A percentile compares a stretch with the other conserved stretches of the same genome.
phyloP scores from a whole-genome alignment of 1,140 invertebrate genomes.

The Vanessa atalanta region DNA sequence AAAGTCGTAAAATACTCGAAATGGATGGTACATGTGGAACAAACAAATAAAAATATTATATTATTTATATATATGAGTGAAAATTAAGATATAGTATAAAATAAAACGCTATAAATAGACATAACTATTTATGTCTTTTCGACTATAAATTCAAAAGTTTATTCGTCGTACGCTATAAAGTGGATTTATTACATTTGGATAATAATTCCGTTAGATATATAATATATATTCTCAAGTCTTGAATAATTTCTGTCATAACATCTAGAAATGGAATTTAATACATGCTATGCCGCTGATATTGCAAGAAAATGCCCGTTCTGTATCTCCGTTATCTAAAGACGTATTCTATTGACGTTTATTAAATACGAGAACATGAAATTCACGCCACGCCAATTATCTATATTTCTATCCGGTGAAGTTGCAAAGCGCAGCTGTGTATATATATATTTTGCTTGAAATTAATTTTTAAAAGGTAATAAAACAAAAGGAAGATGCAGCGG shows the following conservation, averaged over 20 bases:
- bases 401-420: too few relatives aligned
- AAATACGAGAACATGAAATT: too few relatives aligned
- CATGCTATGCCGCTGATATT: neutral
- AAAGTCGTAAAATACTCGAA: too few relatives aligned
- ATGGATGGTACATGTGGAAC: neutral
- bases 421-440: too few relatives aligned
- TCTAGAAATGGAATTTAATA: too few relatives aligned
- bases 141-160: constrained; percentile 2
- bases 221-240: neutral
- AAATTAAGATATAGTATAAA: neutral
- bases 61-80: neutral
- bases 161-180: neutral
- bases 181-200: constrained; percentile 3
- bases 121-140: neutral
- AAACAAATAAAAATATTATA: neutral
- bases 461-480: too few relatives aligned
- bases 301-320: neutral
- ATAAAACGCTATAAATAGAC: neutral
- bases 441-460: too few relatives aligned
- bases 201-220: constrained; percentile 3
- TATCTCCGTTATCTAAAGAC: neutral
- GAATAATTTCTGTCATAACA: neutral
- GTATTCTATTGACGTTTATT: too few relatives aligned
- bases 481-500: too few relatives aligned
- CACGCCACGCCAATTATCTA: too few relatives aligned